Conservation (phyloP, 2,888 invertebrate genomes). For the Salticus scenicus region DNA sequence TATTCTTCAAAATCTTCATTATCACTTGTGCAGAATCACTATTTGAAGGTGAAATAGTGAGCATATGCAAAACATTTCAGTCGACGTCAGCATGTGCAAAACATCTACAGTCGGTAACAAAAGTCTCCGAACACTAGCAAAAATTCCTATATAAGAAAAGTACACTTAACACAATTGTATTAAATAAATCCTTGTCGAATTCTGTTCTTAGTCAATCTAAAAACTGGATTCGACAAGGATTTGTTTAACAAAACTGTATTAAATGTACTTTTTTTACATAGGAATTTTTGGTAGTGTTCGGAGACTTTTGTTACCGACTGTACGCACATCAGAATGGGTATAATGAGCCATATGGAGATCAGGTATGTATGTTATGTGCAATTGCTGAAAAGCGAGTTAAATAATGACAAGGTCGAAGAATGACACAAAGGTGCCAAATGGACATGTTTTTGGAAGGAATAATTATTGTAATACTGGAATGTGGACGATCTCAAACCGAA, state of each 20-base stretch:
- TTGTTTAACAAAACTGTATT: too few species aligned
- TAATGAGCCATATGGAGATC: neutral
- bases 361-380: slow-evolving; percentile 8
- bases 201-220: too few species aligned
- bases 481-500: neutral
- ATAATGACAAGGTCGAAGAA: neutral
- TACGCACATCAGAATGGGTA: neutral
- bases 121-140: too few species aligned
- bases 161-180: too few species aligned
- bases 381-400: neutral
- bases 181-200: too few species aligned
- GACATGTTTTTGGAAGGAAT: neutral
- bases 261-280: too few species aligned
- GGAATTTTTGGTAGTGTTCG: too few species aligned
- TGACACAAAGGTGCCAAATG: slow-evolving; percentile 2
- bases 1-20: neutral
- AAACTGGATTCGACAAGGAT: neutral
- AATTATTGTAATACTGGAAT: neutral
- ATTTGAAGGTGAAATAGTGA: neutral
- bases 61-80: too few species aligned
- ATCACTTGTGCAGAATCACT: neutral
- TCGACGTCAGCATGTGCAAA: too few species aligned
- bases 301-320: too few species aligned
- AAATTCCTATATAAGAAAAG: too few species aligned
- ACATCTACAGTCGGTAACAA: too few species aligned